Evolutionary conservation across 2,797 vertebrate species (phyloP), one percentile per base, ranked within the genome.

Genomic region (Poecilia gillii): DNA sequence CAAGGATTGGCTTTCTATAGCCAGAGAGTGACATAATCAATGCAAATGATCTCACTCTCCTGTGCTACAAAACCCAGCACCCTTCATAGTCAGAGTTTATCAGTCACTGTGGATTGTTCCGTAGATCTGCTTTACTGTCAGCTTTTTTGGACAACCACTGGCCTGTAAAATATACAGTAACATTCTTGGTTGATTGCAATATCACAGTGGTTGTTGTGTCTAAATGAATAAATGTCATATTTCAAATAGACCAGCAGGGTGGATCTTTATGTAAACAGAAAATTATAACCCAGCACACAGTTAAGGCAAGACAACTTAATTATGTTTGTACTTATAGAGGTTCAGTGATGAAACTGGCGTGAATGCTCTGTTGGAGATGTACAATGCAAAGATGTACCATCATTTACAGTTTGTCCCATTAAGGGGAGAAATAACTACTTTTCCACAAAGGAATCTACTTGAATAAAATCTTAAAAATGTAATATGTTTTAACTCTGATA

Each of bases 21-120:
- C 86, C 77, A 86, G 90, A 89, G 57, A 75, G 83, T 89, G 90
- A 93, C 90, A 91, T 81, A 87, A 94, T 94, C 90, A 86, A 93
- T 94, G 92, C 83, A 91, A 93, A 93, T 92, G 89, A 92, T 91
- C 85, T 71, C 43, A 28, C 85, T 75, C 82, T 72, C 74, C 76
- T 62, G 75, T 70, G 81, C 86, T 74, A 77, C 86, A 85, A 84
- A 85, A 90, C 77, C 75, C 76, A 64, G 68, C 49, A 78, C 53
- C 33, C 18, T 75, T 86, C 62, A 77, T 57, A 80, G 87, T 76
- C 75, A 55, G 49, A 62, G 81, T 87, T 90, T 88, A 92, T 91
- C 85, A 86, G 89, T 87, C 78, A 80, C 74, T 81, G 84, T 89
- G 84, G 90, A 28, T 6, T 12, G n/a, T 87, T 84, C 85, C 76